Percentiles rank a stretch among this genome's conserved stretches.
These are phyloP conservation scores for Tachycineta bicolor DNA, from an alignment of 2,113 vertebrate species.

Conservation along the genomic window DNA sequence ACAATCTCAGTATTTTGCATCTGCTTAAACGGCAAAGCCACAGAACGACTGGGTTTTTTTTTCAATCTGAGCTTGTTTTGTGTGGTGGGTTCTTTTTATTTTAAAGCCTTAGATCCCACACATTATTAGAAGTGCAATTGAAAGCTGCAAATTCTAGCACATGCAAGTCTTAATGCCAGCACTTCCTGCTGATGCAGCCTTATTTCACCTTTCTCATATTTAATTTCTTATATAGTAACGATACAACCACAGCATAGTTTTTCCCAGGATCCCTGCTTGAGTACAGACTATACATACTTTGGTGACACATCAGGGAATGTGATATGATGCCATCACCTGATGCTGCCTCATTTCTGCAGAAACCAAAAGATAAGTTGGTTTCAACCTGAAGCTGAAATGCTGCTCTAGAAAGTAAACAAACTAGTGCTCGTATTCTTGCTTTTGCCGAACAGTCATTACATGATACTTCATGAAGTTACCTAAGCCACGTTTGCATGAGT, in stretches of 20 bases:
- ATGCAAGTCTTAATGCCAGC: constrained; percentile 60
- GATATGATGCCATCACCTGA: constrained; percentile 69
- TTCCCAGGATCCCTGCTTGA: constrained; percentile 64
- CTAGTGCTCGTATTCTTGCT: constrained; percentile 32
- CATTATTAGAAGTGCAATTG: not conserved
- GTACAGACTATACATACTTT: constrained; percentile 66
- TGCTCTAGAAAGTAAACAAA: constrained; percentile 58
- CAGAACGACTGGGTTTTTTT: not conserved
- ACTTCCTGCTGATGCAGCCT: constrained; percentile 40
- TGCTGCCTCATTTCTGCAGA: constrained; percentile 68
- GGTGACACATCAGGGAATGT: constrained; percentile 68
- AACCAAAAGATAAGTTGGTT: constrained; percentile 69
- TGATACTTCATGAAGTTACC: constrained; percentile 64
- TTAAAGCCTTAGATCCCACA: constrained; percentile 23
- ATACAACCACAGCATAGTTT: constrained; percentile 1
- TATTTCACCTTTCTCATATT: constrained; percentile 11
- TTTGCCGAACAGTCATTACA: constrained; percentile 60
- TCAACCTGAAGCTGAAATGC: constrained; percentile 66
- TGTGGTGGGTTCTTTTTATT: not conserved
- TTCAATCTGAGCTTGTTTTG: not conserved
- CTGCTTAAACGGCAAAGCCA: constrained; percentile 28
- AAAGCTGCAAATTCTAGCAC: constrained; percentile 50
- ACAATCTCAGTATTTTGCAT: constrained; percentile 36
- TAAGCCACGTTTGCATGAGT: constrained; percentile 60
- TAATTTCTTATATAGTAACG: not conserved